Evolutionary conservation across 1,140 invertebrate species (phyloP), one percentile per base, ranked within the genome.

Genomic region (Sycophila sp.): DNA sequence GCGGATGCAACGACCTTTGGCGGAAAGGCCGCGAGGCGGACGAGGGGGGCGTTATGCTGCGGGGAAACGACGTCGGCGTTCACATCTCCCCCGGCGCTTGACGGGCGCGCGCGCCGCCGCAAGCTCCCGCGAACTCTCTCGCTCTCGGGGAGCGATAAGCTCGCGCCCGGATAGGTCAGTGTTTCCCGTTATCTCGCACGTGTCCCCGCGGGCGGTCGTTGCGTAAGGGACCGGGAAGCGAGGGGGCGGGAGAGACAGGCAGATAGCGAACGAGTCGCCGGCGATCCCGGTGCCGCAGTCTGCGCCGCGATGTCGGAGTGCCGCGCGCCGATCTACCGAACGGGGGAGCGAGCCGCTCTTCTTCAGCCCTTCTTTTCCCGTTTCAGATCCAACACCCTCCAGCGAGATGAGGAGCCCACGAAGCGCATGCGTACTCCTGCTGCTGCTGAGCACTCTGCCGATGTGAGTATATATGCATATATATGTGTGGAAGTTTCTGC

Each of bases 401-500:
- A n/a, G 55, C 55, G 6, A 68, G 69, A 63, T 40, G 73, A 71
- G 79, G 78, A 59, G 59, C 69, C 69, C 60, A 24, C 78, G 76
- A 49, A 49, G 65, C 2, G 60, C 58, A 32, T 47, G 26, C 59
- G 58, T 72, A n/a, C 56, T 79, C 6, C 59, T 81, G 28, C 53
- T 65, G 17, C 26, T 69, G 36, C 49, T 47, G 3, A 22, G 38
- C 13, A 11, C 72, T 22, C 49, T 76, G 6, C 71, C 78, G 10
- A n/a, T 77, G 79, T 82, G 74, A 81, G 79, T 72, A 56, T 24
- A 10, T 15, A 8, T 19, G 19, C 15, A 30, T 22, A 34, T 56
- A 36, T 56, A 17, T 42, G 15, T 59, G n/a, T 22, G n/a, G 13
- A 47, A 47, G 4, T 3, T 47, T 8, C 40, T n/a, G n/a, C n/a